Percentiles rank a stretch among this genome's conserved stretches.
Conservation (phyloP, 1,140 invertebrate species). For the Cepaea nemoralis region DNA sequence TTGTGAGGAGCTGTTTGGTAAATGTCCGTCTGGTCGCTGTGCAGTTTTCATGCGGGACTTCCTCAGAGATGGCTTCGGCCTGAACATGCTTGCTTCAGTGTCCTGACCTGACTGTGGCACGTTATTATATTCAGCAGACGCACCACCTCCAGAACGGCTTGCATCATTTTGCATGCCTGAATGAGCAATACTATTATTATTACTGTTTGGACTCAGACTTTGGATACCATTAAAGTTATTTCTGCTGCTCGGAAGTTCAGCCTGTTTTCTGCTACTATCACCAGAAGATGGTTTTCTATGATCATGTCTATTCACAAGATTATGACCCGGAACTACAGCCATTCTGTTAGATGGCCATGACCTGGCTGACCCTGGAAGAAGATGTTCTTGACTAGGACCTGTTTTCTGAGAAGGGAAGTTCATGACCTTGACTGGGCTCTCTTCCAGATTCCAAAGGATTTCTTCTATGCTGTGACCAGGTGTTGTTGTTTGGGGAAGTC, state of each 20-base stretch:
- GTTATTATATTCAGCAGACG: not conserved
- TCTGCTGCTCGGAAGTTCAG: not conserved
- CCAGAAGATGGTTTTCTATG: not conserved
- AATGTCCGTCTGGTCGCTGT: not conserved
- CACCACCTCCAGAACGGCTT: not conserved
- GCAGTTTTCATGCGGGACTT: not conserved
- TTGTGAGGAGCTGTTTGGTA: not conserved
- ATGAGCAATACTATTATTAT: not conserved
- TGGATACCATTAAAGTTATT: not conserved
- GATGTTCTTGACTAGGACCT: not conserved
- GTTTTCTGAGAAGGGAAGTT: not conserved
- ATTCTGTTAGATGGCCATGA: not conserved
- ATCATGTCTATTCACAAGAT: not conserved
- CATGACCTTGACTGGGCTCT: not conserved
- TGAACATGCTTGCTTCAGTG: not conserved
- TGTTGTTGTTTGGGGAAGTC: not conserved
- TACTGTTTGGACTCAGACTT: not conserved
- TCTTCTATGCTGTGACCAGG: not conserved
- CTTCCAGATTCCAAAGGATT: not conserved
- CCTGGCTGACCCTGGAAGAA: not conserved
- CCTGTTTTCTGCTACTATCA: not conserved
- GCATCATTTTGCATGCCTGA: not conserved
- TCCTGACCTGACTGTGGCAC: not conserved
- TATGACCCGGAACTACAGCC: not conserved
- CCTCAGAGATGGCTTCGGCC: not conserved